Evolutionary conservation across 2,113 vertebrate species (phyloP).

Genomic region (Myrmecobius fasciatus): DNA sequence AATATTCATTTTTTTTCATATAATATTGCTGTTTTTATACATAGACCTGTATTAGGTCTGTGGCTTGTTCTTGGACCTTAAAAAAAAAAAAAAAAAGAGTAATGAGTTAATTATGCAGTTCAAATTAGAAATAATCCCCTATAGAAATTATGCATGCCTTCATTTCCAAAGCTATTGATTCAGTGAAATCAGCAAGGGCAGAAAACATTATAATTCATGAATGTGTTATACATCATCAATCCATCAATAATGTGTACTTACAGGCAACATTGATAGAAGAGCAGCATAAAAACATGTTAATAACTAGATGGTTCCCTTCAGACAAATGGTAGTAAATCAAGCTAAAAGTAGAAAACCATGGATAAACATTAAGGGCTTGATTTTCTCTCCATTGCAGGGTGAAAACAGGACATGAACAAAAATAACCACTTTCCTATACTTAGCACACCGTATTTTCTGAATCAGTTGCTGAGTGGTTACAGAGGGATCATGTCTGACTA

Average conservation of each 20-base stretch:
- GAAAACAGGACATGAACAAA: background rate
- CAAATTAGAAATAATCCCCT: conserved; percentile 66
- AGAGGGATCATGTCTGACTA: conserved; percentile 32
- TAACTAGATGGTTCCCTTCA: conserved; percentile 48
- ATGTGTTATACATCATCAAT: conserved; percentile 67
- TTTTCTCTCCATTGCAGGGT: conserved; percentile 15
- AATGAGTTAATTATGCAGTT: conserved; percentile 64
- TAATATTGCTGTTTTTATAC: background rate
- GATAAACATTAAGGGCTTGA: conserved; percentile 25
- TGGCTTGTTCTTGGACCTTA: conserved; percentile 20
- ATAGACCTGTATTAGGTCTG: background rate
- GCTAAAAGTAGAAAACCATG: conserved; percentile 14
- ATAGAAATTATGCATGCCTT: conserved; percentile 40
- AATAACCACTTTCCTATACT: background rate
- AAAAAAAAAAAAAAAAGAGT: conserved; percentile 44
- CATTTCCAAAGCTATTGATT: conserved; percentile 68
- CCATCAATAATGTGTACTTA: conserved; percentile 63
- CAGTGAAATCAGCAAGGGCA: conserved; percentile 33
- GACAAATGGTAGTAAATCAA: conserved; percentile 58
- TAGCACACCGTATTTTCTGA: conserved; percentile 19
- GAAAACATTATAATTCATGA: conserved; percentile 64
- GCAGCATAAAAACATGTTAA: conserved; percentile 59
- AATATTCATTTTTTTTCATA: background rate
- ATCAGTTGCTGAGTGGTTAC: background rate
- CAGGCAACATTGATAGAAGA: conserved; percentile 43